Evolutionary conservation across 2,113 vertebrate species (phyloP).

Genomic region (Tragelaphus buxtoni): DNA sequence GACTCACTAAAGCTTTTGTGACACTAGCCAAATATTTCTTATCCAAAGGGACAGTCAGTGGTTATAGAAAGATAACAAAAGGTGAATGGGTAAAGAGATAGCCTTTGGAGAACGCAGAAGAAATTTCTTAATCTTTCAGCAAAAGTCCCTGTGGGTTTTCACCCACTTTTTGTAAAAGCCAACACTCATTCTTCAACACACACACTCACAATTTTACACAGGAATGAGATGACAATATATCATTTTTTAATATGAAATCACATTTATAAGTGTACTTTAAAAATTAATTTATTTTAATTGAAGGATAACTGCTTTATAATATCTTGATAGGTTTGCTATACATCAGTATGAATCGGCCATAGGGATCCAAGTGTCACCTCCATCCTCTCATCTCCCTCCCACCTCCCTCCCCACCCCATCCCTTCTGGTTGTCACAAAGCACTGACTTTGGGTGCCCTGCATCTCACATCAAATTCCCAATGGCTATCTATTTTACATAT

Average conservation of each 20-base stretch:
- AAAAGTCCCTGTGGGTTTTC: neutral
- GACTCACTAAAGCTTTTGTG: constrained; percentile 69
- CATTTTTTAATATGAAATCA: neutral
- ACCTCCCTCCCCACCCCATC: neutral
- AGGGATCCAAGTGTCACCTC: neutral
- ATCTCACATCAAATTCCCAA: neutral
- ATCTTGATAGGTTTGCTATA: neutral
- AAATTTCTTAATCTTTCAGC: constrained; percentile 1
- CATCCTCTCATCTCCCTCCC: neutral
- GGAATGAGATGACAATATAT: neutral
- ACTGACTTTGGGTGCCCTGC: neutral
- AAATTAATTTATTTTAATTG: neutral
- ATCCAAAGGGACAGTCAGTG: constrained; percentile 43
- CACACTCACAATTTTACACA: neutral
- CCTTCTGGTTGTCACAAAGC: neutral
- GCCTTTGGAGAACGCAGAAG: constrained; percentile 21
- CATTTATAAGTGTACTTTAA: neutral
- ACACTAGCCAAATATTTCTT: constrained; percentile 70
- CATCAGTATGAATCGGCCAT: neutral
- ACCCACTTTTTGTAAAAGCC: neutral
- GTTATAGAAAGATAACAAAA: constrained; percentile 42
- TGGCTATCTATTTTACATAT: neutral
- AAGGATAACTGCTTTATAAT: neutral
- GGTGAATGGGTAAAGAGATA: neutral
- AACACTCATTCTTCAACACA: neutral